Evolutionary conservation across 2,113 vertebrate genomes (phyloP).

Genomic region (Ammodytes marinus): DNA sequence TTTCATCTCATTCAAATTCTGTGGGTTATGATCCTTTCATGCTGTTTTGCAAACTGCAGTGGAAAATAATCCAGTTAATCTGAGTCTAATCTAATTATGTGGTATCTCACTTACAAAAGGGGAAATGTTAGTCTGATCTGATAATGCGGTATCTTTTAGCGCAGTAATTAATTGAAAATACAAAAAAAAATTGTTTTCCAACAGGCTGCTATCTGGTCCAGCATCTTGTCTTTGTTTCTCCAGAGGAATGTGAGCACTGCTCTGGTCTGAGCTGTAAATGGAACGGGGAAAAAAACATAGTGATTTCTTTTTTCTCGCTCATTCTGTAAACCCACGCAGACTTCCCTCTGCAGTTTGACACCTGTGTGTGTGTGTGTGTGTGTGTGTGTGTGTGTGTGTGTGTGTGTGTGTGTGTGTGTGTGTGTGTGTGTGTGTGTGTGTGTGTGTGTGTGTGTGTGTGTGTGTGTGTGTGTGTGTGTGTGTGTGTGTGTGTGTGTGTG

Average conservation of each 20-base stretch:
- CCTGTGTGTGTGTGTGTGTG: conserved; percentile 54
- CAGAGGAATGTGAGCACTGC: not conserved
- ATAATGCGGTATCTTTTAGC: conserved; percentile 14
- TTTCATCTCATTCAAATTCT: not conserved
- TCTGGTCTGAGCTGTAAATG: conserved; percentile 36
- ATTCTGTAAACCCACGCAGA: conserved; percentile 60
- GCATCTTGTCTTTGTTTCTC: conserved; percentile 6
- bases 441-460: too few species aligned
- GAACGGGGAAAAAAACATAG: conserved; percentile 18
- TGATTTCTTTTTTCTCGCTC: conserved; percentile 23
- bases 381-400: too few species aligned
- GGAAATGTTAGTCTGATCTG: conserved; percentile 15
- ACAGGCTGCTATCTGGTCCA: not conserved
- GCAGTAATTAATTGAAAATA: conserved; percentile 30
- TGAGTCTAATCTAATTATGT: conserved; percentile 39
- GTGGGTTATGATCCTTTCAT: conserved; percentile 14
- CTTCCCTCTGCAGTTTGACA: conserved; percentile 72
- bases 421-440: too few species aligned
- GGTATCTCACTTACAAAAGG: not conserved
- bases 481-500: too few species aligned
- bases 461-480: too few species aligned
- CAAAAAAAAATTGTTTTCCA: not conserved
- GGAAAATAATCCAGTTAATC: conserved; percentile 33
- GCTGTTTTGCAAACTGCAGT: not conserved
- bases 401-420: too few species aligned